Evolutionary conservation across 2,888 invertebrate genomes (phyloP).

Genomic region (Drosophila maculinotata): DNA sequence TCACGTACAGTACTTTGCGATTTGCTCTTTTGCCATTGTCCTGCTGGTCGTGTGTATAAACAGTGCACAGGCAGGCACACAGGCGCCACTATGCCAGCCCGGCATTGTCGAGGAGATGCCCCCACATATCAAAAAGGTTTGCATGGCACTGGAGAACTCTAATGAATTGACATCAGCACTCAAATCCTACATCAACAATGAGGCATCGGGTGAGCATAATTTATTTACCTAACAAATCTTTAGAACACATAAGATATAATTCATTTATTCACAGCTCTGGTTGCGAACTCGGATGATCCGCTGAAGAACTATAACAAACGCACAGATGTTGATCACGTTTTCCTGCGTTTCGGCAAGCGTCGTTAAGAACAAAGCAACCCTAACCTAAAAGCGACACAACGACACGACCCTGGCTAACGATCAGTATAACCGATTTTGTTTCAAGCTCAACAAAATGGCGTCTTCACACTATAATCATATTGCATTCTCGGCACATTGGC

Average conservation of each 20-base stretch:
- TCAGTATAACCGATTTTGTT: slow-evolving; percentile 42
- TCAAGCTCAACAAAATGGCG: slow-evolving; percentile 54
- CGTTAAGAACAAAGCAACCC: slow-evolving; percentile 86
- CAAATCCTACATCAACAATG: slow-evolving; percentile 84
- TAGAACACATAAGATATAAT: not conserved
- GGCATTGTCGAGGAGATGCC: slow-evolving; percentile 87
- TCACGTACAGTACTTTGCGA: slow-evolving; percentile 69
- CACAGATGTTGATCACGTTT: slow-evolving; percentile 95
- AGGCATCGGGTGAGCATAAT: slow-evolving; percentile 83
- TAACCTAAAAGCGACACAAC: slow-evolving; percentile 15
- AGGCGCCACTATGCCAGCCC: slow-evolving; percentile 87
- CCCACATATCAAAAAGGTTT: slow-evolving; percentile 87
- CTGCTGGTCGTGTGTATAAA: slow-evolving; percentile 60
- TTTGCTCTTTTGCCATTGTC: slow-evolving; percentile 60
- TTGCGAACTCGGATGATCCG: slow-evolving; percentile 83
- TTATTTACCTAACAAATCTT: not conserved
- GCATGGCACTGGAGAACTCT: slow-evolving; percentile 86
- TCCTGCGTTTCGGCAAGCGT: slow-evolving; percentile 94
- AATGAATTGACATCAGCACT: slow-evolving; percentile 83
- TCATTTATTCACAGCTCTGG: slow-evolving; percentile 69
- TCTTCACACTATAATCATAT: slow-evolving; percentile 45
- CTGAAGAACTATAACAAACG: slow-evolving; percentile 89
- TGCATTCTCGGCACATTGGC: slow-evolving; percentile 48
- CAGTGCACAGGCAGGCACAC: slow-evolving; percentile 71
- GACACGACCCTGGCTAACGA: slow-evolving; percentile 48